Percentiles rank a stretch among this genome's conserved stretches.
phyloP scores from a whole-genome alignment of 2,797 vertebrate genomes.

The Squalus acanthias region DNA sequence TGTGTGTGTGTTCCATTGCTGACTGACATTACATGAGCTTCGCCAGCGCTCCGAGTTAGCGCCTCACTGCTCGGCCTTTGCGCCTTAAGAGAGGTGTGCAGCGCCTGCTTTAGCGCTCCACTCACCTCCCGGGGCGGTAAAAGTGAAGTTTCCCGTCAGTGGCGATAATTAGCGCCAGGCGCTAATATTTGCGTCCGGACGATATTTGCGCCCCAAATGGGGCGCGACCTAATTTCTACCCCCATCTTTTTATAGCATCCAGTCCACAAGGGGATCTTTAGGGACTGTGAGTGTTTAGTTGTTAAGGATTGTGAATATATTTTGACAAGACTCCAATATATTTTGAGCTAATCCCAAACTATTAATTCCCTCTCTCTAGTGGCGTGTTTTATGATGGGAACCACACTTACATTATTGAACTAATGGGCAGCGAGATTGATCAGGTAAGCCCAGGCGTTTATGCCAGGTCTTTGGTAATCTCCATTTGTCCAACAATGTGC shows the following conservation, averaged over 20 bases:
- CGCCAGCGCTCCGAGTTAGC: no score
- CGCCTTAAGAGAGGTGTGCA: no score
- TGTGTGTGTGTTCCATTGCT: no score
- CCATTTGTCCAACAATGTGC: neutral
- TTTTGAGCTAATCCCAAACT: neutral
- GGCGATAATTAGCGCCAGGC: no score
- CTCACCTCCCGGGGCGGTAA: no score
- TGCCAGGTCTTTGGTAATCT: neutral
- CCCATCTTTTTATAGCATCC: neutral
- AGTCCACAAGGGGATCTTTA: neutral
- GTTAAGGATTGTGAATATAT: neutral
- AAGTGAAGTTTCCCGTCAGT: no score
- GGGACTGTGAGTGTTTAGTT: neutral
- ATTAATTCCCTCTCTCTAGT: conserved; percentile 49
- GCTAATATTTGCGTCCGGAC: no score
- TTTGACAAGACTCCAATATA: neutral
- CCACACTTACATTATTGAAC: conserved; percentile 77
- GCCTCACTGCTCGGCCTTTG: no score
- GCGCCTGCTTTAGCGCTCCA: no score
- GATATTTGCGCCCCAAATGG: no score
- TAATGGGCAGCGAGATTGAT: conserved; percentile 47
- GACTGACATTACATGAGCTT: no score
- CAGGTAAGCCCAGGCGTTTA: conserved; percentile 54
- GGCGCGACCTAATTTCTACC: no score
- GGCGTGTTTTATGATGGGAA: conserved; percentile 85